These are phyloP conservation scores for Barnardius zonarius DNA, from an alignment of 2,113 vertebrate genomes.

Conservation along the genomic window DNA sequence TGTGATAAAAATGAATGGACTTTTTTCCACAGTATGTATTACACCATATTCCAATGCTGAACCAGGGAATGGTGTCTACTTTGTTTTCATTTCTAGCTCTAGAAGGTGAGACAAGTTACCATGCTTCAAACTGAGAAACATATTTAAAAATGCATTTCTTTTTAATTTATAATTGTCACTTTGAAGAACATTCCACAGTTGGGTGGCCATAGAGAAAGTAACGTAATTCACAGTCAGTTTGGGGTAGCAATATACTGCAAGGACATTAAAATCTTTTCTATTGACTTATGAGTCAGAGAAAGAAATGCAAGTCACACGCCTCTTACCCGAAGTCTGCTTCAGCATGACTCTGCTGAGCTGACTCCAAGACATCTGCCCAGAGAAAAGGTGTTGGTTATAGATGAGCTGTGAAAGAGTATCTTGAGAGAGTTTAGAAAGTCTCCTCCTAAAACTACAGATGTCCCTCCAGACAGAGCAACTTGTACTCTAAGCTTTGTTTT, in stretches of 20 bases:
- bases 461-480: neutral
- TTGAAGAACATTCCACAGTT: neutral
- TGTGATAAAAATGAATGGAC: neutral
- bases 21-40: neutral
- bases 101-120: neutral
- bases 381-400: neutral
- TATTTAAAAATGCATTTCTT: neutral
- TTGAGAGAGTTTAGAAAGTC: neutral
- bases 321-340: neutral
- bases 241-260: neutral
- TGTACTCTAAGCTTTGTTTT: neutral
- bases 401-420: neutral
- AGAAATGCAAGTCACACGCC: neutral
- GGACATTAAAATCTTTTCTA: neutral
- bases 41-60: neutral
- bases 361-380: neutral
- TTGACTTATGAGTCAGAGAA: neutral
- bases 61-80: neutral
- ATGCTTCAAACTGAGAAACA: neutral
- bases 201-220: neutral
- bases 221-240: fast-evolving
- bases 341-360: neutral
- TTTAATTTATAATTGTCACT: neutral
- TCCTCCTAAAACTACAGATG: neutral
- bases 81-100: neutral